Conservation (phyloP, 2,888 invertebrate genomes). For the Homarus gammarus region DNA sequence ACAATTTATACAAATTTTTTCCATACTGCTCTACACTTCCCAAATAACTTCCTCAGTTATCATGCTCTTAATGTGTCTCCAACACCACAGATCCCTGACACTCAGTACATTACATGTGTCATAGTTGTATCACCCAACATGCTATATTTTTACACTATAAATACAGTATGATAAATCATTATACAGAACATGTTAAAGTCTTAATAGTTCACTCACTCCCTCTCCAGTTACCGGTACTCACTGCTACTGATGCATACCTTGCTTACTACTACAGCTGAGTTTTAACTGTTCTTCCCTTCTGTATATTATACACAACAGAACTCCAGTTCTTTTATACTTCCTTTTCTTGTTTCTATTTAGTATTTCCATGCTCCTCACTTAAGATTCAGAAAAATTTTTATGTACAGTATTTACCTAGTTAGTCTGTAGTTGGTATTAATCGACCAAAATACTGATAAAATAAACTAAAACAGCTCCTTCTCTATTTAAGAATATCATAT, state of each 20-base stretch:
- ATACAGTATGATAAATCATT: too few species aligned
- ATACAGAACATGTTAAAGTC: background rate
- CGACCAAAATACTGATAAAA: background rate
- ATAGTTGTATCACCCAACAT: background rate
- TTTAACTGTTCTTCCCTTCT: background rate
- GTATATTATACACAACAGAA: background rate
- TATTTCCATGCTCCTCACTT: background rate
- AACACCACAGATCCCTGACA: background rate
- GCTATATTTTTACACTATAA: background rate
- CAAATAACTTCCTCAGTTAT: background rate
- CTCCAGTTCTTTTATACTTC: background rate
- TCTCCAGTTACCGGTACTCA: background rate
- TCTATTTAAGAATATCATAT: background rate
- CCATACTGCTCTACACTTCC: background rate
- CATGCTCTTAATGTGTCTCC: background rate
- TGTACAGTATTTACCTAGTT: background rate
- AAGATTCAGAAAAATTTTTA: background rate
- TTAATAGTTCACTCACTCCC: background rate
- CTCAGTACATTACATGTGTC: background rate
- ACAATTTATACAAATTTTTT: background rate
- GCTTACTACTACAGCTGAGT: background rate
- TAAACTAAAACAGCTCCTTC: background rate
- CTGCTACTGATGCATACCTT: background rate
- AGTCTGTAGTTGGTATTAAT: background rate
- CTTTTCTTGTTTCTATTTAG: background rate